Conservation (phyloP, 2,797 vertebrate genomes). For the Sebastes hubbsi region DNA sequence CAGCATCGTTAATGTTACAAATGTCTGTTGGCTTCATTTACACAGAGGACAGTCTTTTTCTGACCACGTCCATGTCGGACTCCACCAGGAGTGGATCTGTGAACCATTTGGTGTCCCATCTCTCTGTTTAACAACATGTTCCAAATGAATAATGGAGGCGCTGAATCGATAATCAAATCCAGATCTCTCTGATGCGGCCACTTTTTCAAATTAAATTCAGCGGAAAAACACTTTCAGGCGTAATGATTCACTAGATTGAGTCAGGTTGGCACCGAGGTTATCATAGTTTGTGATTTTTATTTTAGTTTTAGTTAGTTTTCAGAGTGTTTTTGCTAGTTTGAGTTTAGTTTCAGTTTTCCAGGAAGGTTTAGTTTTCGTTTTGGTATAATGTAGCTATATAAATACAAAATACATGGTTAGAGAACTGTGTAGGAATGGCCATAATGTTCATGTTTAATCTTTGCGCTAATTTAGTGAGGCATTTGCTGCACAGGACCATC, state of each 20-base stretch:
- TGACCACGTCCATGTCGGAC: not conserved
- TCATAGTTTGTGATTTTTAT: no score
- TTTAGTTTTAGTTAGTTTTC: no score
- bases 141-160: not conserved
- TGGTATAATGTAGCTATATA: no score
- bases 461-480: no score
- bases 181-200: not conserved
- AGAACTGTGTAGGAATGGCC: no score
- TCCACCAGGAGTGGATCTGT: not conserved
- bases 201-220: not conserved
- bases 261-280: not conserved
- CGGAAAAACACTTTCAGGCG: not conserved
- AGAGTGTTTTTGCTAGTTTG: no score
- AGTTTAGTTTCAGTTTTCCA: no score
- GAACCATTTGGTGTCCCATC: not conserved
- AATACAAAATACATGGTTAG: no score
- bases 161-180: conserved; percentile 8
- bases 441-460: no score
- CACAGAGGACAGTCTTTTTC: not conserved
- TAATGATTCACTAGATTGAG: not conserved
- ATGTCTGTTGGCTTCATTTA: not conserved
- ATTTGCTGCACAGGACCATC: no score
- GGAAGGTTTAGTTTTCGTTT: no score
- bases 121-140: not conserved
- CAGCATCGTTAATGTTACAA: not conserved